A percentile compares a stretch with the other conserved stretches of the same genome.
Evolutionary conservation across 2,797 vertebrate species (phyloP).

Genomic region (Holocentrus rufus): DNA sequence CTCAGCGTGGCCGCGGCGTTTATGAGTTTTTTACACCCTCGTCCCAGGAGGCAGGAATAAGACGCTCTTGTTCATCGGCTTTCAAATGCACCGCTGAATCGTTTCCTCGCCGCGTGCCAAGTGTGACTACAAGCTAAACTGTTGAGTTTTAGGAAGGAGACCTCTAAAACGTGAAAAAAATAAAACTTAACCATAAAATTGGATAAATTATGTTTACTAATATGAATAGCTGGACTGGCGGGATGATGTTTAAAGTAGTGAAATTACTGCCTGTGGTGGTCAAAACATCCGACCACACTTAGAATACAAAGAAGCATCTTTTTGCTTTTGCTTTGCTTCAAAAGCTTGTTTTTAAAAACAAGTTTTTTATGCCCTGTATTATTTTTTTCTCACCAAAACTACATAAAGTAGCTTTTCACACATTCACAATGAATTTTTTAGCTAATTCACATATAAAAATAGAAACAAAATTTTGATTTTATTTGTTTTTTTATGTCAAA

Average conservation of each 20-base stretch:
- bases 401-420: too few relatives aligned
- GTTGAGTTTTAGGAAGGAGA: neutral
- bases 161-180: neutral
- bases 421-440: too few relatives aligned
- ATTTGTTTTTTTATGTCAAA: too few relatives aligned
- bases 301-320: too few relatives aligned
- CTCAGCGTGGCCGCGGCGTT: conserved; percentile 20
- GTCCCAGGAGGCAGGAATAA: neutral
- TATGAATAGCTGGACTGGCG: too few relatives aligned
- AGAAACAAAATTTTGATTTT: too few relatives aligned
- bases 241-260: too few relatives aligned
- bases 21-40: conserved; percentile 11
- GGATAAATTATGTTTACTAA: neutral
- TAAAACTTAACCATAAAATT: neutral
- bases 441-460: too few relatives aligned
- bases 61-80: neutral
- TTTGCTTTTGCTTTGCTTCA: neutral
- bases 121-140: neutral
- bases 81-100: neutral
- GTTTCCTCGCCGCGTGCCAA: neutral
- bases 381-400: neutral
- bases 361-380: too few relatives aligned
- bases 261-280: too few relatives aligned
- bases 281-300: too few relatives aligned
- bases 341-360: too few relatives aligned